Percentiles rank a stretch among this genome's conserved stretches.
Conservation (phyloP, 2,113 vertebrate species). For the Anoplopoma fimbria region DNA sequence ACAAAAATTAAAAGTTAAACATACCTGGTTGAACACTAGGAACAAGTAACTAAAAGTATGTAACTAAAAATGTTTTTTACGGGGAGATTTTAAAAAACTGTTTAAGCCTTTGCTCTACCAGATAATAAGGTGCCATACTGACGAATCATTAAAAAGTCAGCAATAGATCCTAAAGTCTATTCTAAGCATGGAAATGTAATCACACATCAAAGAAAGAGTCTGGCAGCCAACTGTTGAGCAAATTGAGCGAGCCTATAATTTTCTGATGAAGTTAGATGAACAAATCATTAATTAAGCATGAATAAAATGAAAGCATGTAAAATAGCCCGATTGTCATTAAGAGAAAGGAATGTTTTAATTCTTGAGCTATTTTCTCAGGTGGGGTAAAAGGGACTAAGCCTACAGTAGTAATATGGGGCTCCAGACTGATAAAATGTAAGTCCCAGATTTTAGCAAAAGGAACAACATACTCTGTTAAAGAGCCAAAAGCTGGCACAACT, state of each 20-base stretch:
- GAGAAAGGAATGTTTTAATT: background rate
- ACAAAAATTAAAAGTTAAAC: background rate
- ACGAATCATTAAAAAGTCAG: background rate
- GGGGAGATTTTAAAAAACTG: background rate
- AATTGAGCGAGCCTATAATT: background rate
- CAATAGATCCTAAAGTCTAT: background rate
- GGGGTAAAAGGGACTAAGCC: background rate
- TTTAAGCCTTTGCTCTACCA: background rate
- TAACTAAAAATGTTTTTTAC: background rate
- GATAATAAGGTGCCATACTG: background rate
- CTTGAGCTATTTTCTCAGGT: conserved; percentile 1
- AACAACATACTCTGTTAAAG: conserved; percentile 6
- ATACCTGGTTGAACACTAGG: background rate
- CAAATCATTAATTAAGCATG: background rate
- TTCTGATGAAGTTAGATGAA: conserved; percentile 7
- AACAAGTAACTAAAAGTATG: conserved; percentile 6
- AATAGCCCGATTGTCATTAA: background rate
- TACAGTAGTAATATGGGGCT: background rate
- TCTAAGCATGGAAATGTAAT: conserved; percentile 1
- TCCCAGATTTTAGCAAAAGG: background rate
- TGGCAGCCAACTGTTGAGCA: background rate
- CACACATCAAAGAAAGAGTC: background rate
- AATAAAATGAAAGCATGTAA: background rate
- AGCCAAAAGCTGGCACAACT: conserved; percentile 20
- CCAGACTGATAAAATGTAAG: background rate